phyloP scores from a whole-genome alignment of 1,140 invertebrate genomes.

The Lanistes nyassanus region DNA sequence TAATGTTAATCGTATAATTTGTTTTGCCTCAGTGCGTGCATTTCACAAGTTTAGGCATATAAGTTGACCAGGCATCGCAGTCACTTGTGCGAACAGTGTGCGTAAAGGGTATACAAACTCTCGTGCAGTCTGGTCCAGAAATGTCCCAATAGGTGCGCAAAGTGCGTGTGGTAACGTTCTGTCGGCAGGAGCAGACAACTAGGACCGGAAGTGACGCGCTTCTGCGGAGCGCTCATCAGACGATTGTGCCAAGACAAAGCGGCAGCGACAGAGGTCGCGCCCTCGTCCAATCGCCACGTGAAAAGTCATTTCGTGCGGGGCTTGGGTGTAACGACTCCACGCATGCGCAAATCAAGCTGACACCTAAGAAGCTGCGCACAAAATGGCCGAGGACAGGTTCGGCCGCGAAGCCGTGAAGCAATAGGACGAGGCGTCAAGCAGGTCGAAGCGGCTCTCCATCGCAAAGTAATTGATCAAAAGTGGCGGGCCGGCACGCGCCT shows the following conservation, averaged over 20 bases:
- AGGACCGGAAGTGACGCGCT: background rate
- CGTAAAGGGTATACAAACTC: too few relatives aligned
- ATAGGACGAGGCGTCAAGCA: slow-evolving; percentile 21
- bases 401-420: slow-evolving; percentile 17
- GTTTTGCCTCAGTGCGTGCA: too few relatives aligned
- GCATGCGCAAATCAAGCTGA: slow-evolving; percentile 27
- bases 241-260: slow-evolving; percentile 9
- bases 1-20: too few relatives aligned
- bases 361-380: slow-evolving; percentile 12
- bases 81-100: too few relatives aligned
- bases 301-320: slow-evolving; percentile 23
- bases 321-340: slow-evolving; percentile 13
- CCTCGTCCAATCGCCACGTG: slow-evolving; percentile 8
- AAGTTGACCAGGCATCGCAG: too few relatives aligned
- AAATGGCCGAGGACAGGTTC: slow-evolving; percentile 25
- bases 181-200: background rate
- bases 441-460: slow-evolving; percentile 8
- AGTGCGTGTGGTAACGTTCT: too few relatives aligned
- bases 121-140: too few relatives aligned
- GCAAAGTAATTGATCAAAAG: slow-evolving; percentile 17
- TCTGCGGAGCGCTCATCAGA: background rate
- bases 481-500: background rate
- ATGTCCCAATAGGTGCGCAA: too few relatives aligned
- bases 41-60: too few relatives aligned
- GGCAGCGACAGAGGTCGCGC: slow-evolving; percentile 9